A percentile compares a stretch with the other conserved stretches of the same genome.
These are phyloP conservation scores for Clavelina lepadiformis DNA, from an alignment of 23 tunicate genomes.

Conservation along the genomic window DNA sequence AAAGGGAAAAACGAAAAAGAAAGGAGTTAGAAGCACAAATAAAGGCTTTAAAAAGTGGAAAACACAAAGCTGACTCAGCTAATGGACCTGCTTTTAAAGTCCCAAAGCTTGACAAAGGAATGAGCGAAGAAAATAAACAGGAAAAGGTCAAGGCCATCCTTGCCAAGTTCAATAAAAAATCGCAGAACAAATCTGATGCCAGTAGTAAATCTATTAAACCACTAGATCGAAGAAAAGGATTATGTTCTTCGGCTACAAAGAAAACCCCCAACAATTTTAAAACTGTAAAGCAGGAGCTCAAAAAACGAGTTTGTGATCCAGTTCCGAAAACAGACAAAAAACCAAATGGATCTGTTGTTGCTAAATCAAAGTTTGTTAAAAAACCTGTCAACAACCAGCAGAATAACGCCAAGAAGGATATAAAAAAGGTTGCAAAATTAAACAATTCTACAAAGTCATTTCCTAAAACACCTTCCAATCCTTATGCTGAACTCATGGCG, in stretches of 20 bases:
- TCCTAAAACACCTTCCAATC: slow-evolving; percentile 15
- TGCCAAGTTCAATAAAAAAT: slow-evolving; percentile 51
- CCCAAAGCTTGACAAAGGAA: slow-evolving; percentile 49
- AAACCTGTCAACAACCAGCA: too few species aligned
- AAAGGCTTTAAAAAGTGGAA: slow-evolving; percentile 15
- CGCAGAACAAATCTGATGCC: too few species aligned
- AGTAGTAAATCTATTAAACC: too few species aligned
- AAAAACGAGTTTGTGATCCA: too few species aligned
- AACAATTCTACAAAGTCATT: neutral
- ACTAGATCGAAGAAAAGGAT: too few species aligned
- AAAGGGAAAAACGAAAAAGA: slow-evolving; percentile 53
- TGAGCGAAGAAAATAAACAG: slow-evolving; percentile 54
- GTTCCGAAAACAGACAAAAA: too few species aligned
- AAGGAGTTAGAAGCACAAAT: slow-evolving; percentile 61
- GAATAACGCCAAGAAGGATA: neutral
- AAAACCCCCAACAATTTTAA: too few species aligned
- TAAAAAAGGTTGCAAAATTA: neutral
- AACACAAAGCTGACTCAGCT: slow-evolving; percentile 14
- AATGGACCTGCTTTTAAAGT: slow-evolving; percentile 44
- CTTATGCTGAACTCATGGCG: slow-evolving; percentile 42
- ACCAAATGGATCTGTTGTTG: too few species aligned
- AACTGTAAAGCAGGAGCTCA: too few species aligned
- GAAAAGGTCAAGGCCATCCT: slow-evolving; percentile 65
- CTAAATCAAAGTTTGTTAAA: too few species aligned
- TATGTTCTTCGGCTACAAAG: too few species aligned